A percentile compares a stretch with the other conserved stretches of the same genome.
Conservation (phyloP, 2,113 vertebrate species). For the Acinonyx jubatus region DNA sequence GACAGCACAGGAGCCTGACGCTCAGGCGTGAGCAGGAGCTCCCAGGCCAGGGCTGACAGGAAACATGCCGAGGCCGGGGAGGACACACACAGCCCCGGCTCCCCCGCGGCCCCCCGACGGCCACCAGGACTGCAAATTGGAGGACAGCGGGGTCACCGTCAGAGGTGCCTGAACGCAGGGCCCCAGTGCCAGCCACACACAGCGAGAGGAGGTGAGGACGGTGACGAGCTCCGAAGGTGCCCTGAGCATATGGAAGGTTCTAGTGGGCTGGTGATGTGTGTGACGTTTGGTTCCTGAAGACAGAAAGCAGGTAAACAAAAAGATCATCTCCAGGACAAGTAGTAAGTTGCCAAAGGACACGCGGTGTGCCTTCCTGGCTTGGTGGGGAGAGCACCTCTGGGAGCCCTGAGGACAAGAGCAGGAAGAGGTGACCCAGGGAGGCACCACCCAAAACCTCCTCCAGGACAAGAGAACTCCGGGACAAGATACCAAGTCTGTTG, state of each 20-base stretch:
- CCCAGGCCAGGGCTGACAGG: no score
- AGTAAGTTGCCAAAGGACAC: not conserved
- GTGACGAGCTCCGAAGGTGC: not conserved
- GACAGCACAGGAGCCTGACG: not conserved
- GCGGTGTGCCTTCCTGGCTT: not conserved
- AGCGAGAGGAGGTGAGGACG: not conserved
- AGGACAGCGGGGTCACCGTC: not conserved
- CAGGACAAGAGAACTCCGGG: not conserved
- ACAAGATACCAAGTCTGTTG: not conserved
- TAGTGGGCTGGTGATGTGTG: not conserved
- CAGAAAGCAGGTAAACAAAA: not conserved
- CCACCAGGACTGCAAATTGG: not conserved
- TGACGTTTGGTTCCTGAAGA: not conserved
- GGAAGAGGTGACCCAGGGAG: not conserved
- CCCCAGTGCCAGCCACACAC: not conserved
- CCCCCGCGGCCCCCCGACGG: rapidly evolving
- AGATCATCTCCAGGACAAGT: no score
- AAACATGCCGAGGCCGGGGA: not conserved
- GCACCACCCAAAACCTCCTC: not conserved
- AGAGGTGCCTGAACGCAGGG: not conserved
- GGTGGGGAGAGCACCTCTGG: not conserved
- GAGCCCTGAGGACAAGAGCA: not conserved
- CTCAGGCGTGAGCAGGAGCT: not conserved
- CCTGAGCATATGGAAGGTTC: not conserved
- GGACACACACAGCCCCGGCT: not conserved